Evolutionary conservation across 2,797 vertebrate species (phyloP).

Genomic region (Sternotherus odoratus): DNA sequence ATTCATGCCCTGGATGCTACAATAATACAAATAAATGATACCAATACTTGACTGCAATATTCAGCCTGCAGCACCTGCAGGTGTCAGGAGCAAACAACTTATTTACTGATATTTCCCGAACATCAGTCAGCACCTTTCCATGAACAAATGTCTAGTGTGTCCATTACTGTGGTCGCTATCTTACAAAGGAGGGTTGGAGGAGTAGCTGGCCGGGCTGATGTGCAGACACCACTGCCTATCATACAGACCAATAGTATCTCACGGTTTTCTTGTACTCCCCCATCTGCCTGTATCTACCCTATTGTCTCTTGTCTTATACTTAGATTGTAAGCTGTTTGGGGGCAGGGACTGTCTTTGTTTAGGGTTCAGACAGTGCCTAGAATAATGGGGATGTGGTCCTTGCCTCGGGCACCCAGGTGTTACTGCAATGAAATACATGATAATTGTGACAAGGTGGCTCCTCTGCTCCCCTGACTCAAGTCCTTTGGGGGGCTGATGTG

Average conservation of each 20-base stretch:
- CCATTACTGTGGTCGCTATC: not conserved
- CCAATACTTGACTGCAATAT: not conserved
- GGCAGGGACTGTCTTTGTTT: constrained; percentile 16
- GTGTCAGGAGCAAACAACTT: not conserved
- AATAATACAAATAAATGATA: not conserved
- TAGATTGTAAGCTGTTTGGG: not conserved
- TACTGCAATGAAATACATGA: not conserved
- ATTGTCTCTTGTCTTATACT: not conserved
- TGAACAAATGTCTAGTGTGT: not conserved
- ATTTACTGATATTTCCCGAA: not conserved
- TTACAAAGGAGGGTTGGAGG: not conserved
- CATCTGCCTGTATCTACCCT: not conserved
- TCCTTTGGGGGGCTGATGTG: too few species aligned
- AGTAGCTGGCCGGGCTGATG: not conserved
- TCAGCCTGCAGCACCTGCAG: not conserved
- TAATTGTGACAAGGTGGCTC: too few species aligned
- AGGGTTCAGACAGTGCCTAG: not conserved
- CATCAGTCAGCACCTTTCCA: not conserved
- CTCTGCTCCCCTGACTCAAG: too few species aligned
- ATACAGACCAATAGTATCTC: not conserved
- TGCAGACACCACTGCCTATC: not conserved
- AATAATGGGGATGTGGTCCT: not conserved
- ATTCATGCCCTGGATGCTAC: not conserved
- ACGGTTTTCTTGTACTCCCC: constrained; percentile 32
- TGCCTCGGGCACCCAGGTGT: not conserved